A percentile compares a stretch with the other conserved stretches of the same genome.
These are phyloP conservation scores for Melanotaenia pygmaea DNA, from an alignment of 2,797 vertebrate genomes.

Conservation along the genomic window DNA sequence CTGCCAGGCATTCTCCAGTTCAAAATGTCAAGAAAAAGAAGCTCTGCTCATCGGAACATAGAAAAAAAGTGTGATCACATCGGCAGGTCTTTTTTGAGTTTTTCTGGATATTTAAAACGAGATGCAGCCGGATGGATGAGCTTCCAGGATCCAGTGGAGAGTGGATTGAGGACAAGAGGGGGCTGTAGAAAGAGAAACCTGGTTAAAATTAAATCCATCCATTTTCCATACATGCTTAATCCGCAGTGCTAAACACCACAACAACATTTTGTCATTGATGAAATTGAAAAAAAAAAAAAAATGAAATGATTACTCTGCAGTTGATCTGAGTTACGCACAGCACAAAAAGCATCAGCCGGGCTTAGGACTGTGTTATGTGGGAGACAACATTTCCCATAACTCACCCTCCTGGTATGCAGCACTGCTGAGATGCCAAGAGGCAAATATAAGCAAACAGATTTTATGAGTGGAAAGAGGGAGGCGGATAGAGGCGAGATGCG, in stretches of 20 bases:
- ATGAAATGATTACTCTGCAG: conserved; percentile 16
- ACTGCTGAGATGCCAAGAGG: conserved; percentile 78
- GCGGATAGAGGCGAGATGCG: conserved; percentile 12
- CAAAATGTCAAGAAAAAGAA: conserved; percentile 67
- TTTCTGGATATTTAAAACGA: conserved; percentile 42
- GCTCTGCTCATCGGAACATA: conserved; percentile 44
- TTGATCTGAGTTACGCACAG: conserved; percentile 44
- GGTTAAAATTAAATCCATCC: conserved; percentile 9
- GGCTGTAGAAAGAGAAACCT: conserved; percentile 6
- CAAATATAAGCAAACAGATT: conserved; percentile 75
- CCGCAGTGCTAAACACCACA: neutral
- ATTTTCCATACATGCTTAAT: neutral
- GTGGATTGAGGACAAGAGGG: conserved; percentile 29
- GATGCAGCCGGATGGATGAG: conserved; percentile 40
- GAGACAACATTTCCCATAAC: conserved; percentile 83
- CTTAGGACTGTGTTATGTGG: conserved; percentile 62
- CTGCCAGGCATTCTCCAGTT: conserved; percentile 62
- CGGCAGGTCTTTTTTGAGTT: conserved; percentile 47
- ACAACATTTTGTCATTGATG: neutral
- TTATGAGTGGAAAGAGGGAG: conserved; percentile 74
- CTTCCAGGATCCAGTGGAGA: conserved; percentile 21
- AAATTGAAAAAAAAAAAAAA: conserved; percentile 14
- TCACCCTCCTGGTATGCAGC: conserved; percentile 84
- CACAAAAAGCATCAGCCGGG: conserved; percentile 34
- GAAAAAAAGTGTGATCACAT: conserved; percentile 51